Conservation (phyloP, 2,888 invertebrate genomes). For the Pollenia griseotomentosa region DNA sequence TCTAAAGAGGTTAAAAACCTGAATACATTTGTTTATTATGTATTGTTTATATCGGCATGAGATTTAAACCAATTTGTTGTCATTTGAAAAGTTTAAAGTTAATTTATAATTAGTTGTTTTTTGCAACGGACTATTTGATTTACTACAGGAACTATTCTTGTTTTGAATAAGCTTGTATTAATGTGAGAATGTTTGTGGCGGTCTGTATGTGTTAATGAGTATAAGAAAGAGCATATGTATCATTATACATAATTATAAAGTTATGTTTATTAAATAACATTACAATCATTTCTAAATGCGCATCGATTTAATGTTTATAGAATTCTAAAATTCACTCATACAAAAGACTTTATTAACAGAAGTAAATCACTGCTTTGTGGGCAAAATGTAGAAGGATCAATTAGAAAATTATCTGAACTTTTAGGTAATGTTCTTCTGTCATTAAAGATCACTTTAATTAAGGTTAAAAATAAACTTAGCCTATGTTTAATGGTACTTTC, state of each 20-base stretch:
- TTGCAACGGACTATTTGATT: too few relatives aligned
- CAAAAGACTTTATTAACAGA: not conserved
- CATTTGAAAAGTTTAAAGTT: too few relatives aligned
- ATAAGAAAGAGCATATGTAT: constrained; percentile 37
- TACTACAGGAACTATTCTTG: not conserved
- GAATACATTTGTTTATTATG: too few relatives aligned
- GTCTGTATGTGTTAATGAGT: not conserved
- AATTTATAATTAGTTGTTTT: too few relatives aligned
- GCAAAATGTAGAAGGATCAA: not conserved
- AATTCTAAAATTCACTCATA: constrained; percentile 57
- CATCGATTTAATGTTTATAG: constrained; percentile 63
- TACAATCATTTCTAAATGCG: constrained; percentile 40
- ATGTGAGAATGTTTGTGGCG: not conserved
- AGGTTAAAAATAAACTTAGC: too few relatives aligned
- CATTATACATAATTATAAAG: constrained; percentile 45
- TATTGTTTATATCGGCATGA: too few relatives aligned
- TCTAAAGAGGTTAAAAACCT: too few relatives aligned
- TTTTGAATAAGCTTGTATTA: too few relatives aligned
- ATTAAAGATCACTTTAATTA: too few relatives aligned
- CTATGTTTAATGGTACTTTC: too few relatives aligned
- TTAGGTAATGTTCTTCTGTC: too few relatives aligned
- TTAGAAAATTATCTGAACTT: not conserved
- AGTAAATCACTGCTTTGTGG: constrained; percentile 12
- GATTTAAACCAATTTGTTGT: too few relatives aligned
- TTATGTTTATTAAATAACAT: constrained; percentile 55